Evolutionary conservation across 2,888 invertebrate species (phyloP), one percentile per base, ranked within the genome.

Genomic region (Nephrotoma flavescens): DNA sequence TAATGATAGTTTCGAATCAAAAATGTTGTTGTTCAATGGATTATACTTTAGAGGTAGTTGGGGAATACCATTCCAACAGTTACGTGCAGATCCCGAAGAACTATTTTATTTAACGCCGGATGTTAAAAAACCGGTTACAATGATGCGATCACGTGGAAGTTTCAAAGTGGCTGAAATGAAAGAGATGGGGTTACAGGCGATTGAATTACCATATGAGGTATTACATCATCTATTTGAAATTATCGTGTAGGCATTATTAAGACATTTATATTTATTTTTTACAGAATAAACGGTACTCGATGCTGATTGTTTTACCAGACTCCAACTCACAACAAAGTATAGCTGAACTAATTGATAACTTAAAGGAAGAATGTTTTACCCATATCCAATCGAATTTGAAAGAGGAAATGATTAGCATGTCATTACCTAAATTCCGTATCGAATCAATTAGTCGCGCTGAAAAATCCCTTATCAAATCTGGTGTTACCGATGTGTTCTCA

Each of bases 1-100:
- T 12, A 19, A 41, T 41, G 84, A 87, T 2, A 89, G 89, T 15
- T 89, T 89, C 84, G 90, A 90, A 87, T 94, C 95, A 0, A 92
- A 94, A 88, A 93, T 96, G 92, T 91, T 96, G 45, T 92, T 96
- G 86, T 95, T 96, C 88, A 96, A 96, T 89, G 95, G 95, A 0
- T 92, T 96, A 89, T 96, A 95, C 90, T 96, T 96, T 92, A 95
- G 95, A 88, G 96, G 96, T n/a, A 93, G 93, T 11, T 96, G 96
- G 96, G 93, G 94, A 87, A 92, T 93, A 42, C 92, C 94, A 0
- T 96, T 96, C 90, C 93, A 94, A 86, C 90, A 91, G 87, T 88
- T 90, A 86, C 88, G 89, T 4, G 85, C 86, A 6, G 93, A 93
- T 3, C 89, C 89, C 86, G 89, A 92, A 1, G 93, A 93, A 52